Conservation (phyloP, 2,113 vertebrate species). For the Lamprologus lemairii region DNA sequence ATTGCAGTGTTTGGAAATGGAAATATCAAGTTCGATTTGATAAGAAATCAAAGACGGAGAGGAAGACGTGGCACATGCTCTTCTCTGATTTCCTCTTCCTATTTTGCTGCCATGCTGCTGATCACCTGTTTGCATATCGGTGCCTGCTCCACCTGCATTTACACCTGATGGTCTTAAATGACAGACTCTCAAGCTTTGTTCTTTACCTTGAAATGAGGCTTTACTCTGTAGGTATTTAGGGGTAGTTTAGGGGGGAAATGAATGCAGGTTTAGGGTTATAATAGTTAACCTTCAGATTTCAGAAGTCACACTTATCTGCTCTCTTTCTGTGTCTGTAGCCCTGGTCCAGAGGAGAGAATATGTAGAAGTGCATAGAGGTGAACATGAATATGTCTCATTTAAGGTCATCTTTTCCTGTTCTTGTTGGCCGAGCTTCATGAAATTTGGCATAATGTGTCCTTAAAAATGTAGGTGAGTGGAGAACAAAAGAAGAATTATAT, state of each 20-base stretch:
- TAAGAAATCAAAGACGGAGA: not conserved
- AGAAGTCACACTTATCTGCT: not conserved
- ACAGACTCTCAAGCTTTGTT: not conserved
- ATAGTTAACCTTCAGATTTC: not conserved
- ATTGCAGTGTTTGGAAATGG: not conserved
- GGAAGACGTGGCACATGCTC: not conserved
- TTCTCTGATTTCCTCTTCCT: not conserved
- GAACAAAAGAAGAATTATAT: not conserved
- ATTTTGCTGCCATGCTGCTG: not conserved
- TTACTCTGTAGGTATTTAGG: not conserved
- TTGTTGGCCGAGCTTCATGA: not conserved
- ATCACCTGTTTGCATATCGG: not conserved
- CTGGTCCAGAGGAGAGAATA: not conserved
- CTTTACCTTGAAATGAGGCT: not conserved
- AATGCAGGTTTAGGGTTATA: not conserved
- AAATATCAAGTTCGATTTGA: not conserved
- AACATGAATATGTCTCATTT: not conserved
- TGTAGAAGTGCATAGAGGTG: not conserved
- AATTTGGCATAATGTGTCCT: not conserved
- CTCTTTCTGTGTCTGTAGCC: not conserved
- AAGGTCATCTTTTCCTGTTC: not conserved
- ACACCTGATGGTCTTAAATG: not conserved
- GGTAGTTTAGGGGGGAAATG: not conserved
- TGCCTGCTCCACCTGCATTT: not conserved
- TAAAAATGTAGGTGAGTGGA: not conserved